These are phyloP conservation scores for Ochropleura leucogaster DNA, from an alignment of 2,888 invertebrate species.

Conservation along the genomic window DNA sequence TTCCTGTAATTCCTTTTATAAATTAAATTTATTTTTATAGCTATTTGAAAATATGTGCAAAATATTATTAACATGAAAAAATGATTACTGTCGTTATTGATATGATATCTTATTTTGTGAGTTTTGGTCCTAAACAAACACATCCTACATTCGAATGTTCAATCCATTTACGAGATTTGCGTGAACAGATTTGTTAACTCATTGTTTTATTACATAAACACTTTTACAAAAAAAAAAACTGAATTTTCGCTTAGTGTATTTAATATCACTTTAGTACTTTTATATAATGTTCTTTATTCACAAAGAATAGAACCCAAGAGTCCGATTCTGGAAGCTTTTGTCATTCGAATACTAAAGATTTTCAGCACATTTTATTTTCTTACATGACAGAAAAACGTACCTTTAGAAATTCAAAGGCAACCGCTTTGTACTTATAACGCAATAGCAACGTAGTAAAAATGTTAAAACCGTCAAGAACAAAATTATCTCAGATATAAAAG, in stretches of 20 bases:
- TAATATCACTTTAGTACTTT: neutral
- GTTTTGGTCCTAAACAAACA: constrained; percentile 49
- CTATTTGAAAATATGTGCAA: neutral
- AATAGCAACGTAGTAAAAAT: neutral
- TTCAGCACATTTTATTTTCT: constrained; percentile 7
- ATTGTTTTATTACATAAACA: constrained; percentile 16
- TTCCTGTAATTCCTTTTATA: no score
- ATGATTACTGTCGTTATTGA: constrained; percentile 12
- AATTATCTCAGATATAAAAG: neutral
- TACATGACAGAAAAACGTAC: neutral
- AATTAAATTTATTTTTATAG: neutral
- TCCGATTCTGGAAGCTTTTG: constrained; percentile 28
- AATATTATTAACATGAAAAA: constrained; percentile 8
- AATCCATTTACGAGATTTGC: constrained; percentile 39
- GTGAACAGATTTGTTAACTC: constrained; percentile 11
- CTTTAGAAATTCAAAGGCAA: constrained; percentile 17
- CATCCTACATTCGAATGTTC: constrained; percentile 22
- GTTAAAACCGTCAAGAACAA: neutral
- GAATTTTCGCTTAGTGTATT: neutral
- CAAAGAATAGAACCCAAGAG: constrained; percentile 9
- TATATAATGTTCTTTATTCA: neutral
- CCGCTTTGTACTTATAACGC: constrained; percentile 14
- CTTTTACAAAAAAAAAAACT: neutral
- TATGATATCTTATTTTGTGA: constrained; percentile 20
- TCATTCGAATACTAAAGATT: constrained; percentile 22